Conservation (phyloP, 2,888 invertebrate species). For the Drosophila fungiperda region DNA sequence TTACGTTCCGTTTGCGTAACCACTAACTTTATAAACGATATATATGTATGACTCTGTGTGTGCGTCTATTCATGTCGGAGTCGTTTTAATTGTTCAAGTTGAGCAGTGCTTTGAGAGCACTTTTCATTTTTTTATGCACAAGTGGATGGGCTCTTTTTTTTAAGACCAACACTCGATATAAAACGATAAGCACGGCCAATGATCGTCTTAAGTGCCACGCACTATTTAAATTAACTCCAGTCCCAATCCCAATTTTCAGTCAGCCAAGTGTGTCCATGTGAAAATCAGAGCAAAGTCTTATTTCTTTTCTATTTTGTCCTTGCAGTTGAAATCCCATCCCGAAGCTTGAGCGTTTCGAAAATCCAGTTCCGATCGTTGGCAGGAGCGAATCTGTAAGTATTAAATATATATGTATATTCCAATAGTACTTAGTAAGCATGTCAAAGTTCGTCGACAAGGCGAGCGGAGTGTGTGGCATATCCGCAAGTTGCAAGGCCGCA, state of each 20-base stretch:
- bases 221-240: constrained; percentile 14
- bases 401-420: neutral
- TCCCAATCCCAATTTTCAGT: neutral
- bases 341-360: neutral
- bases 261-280: constrained; percentile 25
- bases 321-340: constrained; percentile 16
- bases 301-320: constrained; percentile 15
- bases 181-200: constrained; percentile 6
- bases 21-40: neutral
- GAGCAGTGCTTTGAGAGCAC: neutral
- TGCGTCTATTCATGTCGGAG: neutral
- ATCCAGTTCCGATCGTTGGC: constrained; percentile 4
- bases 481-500: constrained; percentile 25
- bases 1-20: neutral
- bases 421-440: constrained; percentile 3
- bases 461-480: constrained; percentile 23
- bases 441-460: neutral
- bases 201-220: constrained; percentile 19
- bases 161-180: neutral
- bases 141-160: neutral
- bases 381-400: constrained; percentile 34
- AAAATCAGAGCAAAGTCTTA: constrained; percentile 17
- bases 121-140: constrained; percentile 8
- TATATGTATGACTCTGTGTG: neutral
- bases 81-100: neutral